phyloP scores from a whole-genome alignment of 2,113 vertebrate genomes.

The Eira barbara region DNA sequence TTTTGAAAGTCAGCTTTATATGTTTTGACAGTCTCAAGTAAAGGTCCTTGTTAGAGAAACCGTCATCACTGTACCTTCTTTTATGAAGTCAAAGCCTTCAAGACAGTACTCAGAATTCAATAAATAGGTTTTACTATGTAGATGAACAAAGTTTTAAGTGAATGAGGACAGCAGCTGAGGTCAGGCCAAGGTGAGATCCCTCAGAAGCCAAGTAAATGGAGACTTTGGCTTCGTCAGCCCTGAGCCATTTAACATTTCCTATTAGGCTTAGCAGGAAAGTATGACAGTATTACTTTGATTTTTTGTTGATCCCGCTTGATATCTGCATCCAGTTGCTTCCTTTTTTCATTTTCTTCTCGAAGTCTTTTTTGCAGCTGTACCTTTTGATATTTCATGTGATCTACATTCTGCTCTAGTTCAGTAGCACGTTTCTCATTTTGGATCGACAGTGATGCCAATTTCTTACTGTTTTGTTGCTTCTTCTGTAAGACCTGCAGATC shows the following conservation, averaged over 20 bases:
- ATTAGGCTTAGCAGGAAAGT: slow-evolving; percentile 62
- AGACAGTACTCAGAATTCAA: slow-evolving; percentile 63
- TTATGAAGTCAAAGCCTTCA: slow-evolving; percentile 57
- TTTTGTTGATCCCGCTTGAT: slow-evolving; percentile 84
- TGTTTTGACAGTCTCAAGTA: background rate
- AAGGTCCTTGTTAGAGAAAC: background rate
- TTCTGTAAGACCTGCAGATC: slow-evolving; percentile 81
- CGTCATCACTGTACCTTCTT: slow-evolving; percentile 44
- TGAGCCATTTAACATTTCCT: background rate
- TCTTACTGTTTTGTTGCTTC: slow-evolving; percentile 84
- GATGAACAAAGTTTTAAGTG: slow-evolving; percentile 32
- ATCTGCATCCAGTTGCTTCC: slow-evolving; percentile 81
- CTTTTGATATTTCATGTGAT: slow-evolving; percentile 88
- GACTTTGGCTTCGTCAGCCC: background rate
- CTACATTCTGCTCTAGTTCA: slow-evolving; percentile 87
- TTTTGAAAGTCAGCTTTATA: background rate
- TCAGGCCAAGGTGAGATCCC: background rate
- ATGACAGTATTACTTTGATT: slow-evolving; percentile 83
- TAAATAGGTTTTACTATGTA: slow-evolving; percentile 58
- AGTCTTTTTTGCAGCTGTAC: slow-evolving; percentile 84
- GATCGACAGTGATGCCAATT: slow-evolving; percentile 83
- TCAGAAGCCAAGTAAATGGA: background rate
- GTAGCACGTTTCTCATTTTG: slow-evolving; percentile 85
- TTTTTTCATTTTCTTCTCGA: slow-evolving; percentile 81
- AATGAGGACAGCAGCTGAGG: slow-evolving; percentile 21